phyloP scores from a whole-genome alignment of 1,140 invertebrate genomes.

The Diachasmimorpha longicaudata region DNA sequence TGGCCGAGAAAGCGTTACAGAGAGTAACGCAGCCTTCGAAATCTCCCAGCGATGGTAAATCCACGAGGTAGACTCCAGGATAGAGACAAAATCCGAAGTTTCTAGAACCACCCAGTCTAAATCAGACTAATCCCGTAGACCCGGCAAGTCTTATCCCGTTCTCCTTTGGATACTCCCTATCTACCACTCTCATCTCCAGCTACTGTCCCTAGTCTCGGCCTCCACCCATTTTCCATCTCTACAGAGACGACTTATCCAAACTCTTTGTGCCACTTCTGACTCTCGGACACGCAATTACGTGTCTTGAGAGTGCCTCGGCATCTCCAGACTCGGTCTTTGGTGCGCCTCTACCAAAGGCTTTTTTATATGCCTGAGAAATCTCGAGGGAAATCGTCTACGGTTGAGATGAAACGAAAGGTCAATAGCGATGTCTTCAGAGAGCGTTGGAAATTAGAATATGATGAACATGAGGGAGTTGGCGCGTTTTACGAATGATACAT shows the following conservation, averaged over 20 bases:
- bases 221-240: not conserved
- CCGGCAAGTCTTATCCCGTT: constrained; percentile 13
- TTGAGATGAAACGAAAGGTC: not conserved
- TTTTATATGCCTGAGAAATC: not conserved
- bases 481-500: too few relatives aligned
- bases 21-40: not conserved
- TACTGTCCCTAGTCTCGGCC: not conserved
- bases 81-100: constrained; percentile 15
- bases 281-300: constrained; percentile 43
- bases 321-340: not conserved
- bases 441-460: not conserved
- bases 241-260: not conserved
- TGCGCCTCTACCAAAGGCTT: not conserved
- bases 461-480: too few relatives aligned
- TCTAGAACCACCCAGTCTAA: constrained; percentile 13
- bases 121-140: constrained; percentile 28
- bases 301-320: constrained; percentile 23
- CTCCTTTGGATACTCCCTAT: constrained; percentile 5
- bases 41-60: constrained; percentile 22
- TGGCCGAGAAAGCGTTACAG: not conserved
- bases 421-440: not conserved
- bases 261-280: constrained; percentile 18
- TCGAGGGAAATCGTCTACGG: not conserved
- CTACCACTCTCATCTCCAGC: constrained; percentile 17
- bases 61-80: constrained; percentile 3